Percentiles rank a stretch among this genome's conserved stretches.
Evolutionary conservation across 2,888 invertebrate genomes (phyloP).

Genomic region (Lymantria monacha): DNA sequence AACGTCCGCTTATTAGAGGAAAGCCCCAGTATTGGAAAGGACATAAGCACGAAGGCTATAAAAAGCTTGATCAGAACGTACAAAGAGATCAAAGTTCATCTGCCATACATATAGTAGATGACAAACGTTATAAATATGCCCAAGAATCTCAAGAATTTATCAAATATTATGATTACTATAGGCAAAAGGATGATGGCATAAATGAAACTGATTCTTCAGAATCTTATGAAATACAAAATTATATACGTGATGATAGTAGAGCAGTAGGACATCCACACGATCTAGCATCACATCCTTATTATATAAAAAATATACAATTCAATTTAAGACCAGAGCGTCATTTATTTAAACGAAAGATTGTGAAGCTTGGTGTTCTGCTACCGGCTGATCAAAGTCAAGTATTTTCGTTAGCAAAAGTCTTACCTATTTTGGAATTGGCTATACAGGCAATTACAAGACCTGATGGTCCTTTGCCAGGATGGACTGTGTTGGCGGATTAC

Average conservation of each 20-base stretch:
- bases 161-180: constrained; percentile 55
- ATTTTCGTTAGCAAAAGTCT: constrained; percentile 84
- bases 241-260: constrained; percentile 48
- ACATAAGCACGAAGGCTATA: constrained; percentile 43
- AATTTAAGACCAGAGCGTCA: constrained; percentile 63
- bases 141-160: constrained; percentile 50
- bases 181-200: constrained; percentile 47
- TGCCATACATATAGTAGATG: constrained; percentile 51
- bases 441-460: constrained; percentile 83
- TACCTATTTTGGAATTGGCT: constrained; percentile 88
- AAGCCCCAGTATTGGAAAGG: constrained; percentile 44
- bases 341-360: constrained; percentile 66
- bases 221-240: constrained; percentile 34
- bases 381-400: constrained; percentile 83
- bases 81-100: constrained; percentile 45
- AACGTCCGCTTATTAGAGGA: constrained; percentile 39
- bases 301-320: constrained; percentile 66
- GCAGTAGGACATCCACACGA: constrained; percentile 69
- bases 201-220: constrained; percentile 50
- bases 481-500: constrained; percentile 85
- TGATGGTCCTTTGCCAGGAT: constrained; percentile 85
- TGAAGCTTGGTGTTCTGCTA: constrained; percentile 85
- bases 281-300: constrained; percentile 57
- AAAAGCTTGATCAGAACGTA: constrained; percentile 39
- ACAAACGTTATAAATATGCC: constrained; percentile 50